These are phyloP conservation scores for Vespertilio murinus DNA, from an alignment of 2,797 vertebrate genomes.

Conservation along the genomic window DNA sequence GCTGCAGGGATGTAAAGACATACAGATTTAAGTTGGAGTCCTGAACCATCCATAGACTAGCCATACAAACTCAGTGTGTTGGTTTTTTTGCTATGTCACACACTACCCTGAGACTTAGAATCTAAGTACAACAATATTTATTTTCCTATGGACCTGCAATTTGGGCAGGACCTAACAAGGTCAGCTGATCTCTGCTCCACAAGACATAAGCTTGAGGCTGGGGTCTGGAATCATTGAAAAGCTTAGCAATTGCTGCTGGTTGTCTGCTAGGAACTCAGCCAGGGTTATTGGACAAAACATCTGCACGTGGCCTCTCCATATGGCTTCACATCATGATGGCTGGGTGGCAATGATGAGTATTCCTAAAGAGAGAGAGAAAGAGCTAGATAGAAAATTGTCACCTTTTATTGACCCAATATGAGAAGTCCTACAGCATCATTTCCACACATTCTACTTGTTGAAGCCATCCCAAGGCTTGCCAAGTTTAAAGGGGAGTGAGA, in stretches of 20 bases:
- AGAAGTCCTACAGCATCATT: not conserved
- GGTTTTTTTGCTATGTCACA: not conserved
- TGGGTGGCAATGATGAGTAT: not conserved
- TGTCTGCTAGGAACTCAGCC: not conserved
- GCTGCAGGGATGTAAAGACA: not conserved
- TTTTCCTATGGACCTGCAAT: not conserved
- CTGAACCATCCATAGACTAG: not conserved
- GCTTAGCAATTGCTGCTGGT: not conserved
- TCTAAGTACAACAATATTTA: not conserved
- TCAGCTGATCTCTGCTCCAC: not conserved
- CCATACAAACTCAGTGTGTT: not conserved
- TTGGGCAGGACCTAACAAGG: not conserved
- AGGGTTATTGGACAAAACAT: not conserved
- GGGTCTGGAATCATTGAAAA: not conserved
- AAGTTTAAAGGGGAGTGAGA: not conserved
- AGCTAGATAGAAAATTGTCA: not conserved
- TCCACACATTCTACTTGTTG: not conserved
- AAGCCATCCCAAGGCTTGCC: not conserved
- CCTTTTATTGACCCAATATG: not conserved
- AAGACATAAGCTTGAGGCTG: not conserved
- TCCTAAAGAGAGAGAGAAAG: not conserved
- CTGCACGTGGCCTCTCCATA: not conserved
- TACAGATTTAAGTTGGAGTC: not conserved
- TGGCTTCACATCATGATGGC: not conserved
- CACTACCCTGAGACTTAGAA: not conserved